phyloP scores from a whole-genome alignment of 2,797 vertebrate genomes.

The Kryptolebias ocellatus region DNA sequence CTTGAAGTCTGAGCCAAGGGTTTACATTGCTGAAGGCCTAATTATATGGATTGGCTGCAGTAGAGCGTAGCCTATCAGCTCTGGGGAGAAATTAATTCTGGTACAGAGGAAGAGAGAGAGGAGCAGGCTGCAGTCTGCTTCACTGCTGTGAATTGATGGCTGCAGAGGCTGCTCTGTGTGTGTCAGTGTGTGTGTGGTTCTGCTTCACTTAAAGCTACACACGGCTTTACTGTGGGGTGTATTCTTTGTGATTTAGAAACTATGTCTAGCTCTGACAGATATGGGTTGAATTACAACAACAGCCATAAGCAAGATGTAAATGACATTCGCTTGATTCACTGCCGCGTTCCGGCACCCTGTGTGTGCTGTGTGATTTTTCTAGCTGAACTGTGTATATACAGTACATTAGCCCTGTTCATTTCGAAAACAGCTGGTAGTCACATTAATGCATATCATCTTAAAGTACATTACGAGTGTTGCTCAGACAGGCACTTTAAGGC shows the following conservation, averaged over 20 bases:
- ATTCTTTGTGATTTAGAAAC: constrained; percentile 66
- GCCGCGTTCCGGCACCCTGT: constrained; percentile 5
- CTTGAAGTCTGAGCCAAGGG: constrained; percentile 74
- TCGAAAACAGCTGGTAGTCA: constrained; percentile 44
- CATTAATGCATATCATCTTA: constrained; percentile 34
- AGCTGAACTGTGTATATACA: constrained; percentile 34
- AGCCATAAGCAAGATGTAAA: constrained; percentile 66
- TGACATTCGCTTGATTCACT: constrained; percentile 52
- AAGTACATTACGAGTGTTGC: constrained; percentile 18
- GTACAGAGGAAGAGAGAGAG: constrained; percentile 59
- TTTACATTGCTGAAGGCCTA: constrained; percentile 84
- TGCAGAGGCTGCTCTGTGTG: constrained; percentile 63
- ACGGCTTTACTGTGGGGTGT: constrained; percentile 55
- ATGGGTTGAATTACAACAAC: constrained; percentile 61
- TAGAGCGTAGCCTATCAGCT: constrained; percentile 80
- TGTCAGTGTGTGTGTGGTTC: constrained; percentile 23
- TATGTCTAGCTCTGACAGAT: constrained; percentile 57
- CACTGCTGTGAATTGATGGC: constrained; percentile 76
- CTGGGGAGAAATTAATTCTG: constrained; percentile 78
- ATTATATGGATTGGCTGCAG: constrained; percentile 85
- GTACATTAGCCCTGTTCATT: constrained; percentile 53
- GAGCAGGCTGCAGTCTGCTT: constrained; percentile 67
- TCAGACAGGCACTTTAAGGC: constrained; percentile 16
- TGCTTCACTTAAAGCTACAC: constrained; percentile 61
- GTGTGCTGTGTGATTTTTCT: constrained; percentile 21